phyloP scores from a whole-genome alignment of 2,797 vertebrate species.

The Helostoma temminkii region DNA sequence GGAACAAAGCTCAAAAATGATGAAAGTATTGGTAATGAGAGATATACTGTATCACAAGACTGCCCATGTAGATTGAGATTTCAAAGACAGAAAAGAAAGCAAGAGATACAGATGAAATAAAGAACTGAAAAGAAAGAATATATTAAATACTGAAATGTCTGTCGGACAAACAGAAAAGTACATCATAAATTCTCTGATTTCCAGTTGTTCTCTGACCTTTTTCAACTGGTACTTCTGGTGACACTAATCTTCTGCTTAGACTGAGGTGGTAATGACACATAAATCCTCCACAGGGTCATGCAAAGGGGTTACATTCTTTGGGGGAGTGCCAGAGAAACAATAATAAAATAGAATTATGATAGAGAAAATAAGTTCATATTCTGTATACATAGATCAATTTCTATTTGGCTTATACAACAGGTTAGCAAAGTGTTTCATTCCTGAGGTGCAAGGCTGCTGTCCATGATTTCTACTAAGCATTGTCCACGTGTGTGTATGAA shows the following conservation, averaged over 20 bases:
- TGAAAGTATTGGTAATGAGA: conserved; percentile 43
- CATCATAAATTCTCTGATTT: conserved; percentile 34
- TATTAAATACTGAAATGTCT: conserved; percentile 69
- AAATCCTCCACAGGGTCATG: conserved; percentile 50
- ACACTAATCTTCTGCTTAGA: conserved; percentile 26
- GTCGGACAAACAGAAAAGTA: conserved; percentile 54
- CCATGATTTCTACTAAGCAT: conserved; percentile 12
- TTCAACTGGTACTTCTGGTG: conserved; percentile 44
- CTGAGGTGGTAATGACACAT: conserved; percentile 16
- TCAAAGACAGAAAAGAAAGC: conserved; percentile 32
- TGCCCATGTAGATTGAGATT: conserved; percentile 42
- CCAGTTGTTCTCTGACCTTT: conserved; percentile 48
- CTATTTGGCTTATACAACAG: conserved; percentile 70
- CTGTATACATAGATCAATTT: conserved; percentile 63
- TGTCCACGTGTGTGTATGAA: background rate
- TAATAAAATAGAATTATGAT: conserved; percentile 83
- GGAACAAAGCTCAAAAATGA: conserved; percentile 65
- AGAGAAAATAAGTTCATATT: conserved; percentile 79
- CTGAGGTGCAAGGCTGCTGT: conserved; percentile 76
- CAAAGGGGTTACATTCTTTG: conserved; percentile 67
- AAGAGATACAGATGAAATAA: conserved; percentile 19
- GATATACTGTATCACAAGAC: conserved; percentile 60
- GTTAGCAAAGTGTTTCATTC: conserved; percentile 73
- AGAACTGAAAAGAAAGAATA: conserved; percentile 34
- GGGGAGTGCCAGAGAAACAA: conserved; percentile 67